A percentile compares a stretch with the other conserved stretches of the same genome.
Conservation (phyloP, 2,888 invertebrate genomes). For the Xestobium rufovillosum region DNA sequence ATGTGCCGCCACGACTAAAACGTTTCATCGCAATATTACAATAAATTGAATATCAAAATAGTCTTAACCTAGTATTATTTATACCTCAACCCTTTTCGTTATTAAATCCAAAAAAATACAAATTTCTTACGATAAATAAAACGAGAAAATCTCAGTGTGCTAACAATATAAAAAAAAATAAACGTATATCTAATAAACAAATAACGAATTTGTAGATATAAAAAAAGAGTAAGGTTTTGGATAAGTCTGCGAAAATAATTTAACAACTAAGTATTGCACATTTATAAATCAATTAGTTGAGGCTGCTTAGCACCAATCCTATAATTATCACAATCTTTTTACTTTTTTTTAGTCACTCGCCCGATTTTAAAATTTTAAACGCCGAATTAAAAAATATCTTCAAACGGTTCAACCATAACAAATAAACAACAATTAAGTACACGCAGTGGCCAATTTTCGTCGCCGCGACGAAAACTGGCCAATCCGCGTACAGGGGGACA, state of each 20-base stretch:
- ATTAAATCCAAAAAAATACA: constrained; percentile 19
- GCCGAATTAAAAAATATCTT: neutral
- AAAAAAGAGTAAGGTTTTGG: no score
- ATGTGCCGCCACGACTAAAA: no score
- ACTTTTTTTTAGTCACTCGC: constrained; percentile 22
- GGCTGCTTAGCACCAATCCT: constrained; percentile 44
- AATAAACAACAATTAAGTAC: no score
- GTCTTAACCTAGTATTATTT: constrained; percentile 31
- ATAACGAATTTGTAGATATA: no score
- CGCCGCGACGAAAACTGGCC: no score
- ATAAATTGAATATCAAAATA: constrained; percentile 28
- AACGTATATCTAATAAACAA: no score
- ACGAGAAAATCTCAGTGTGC: no score
- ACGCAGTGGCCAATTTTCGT: no score
- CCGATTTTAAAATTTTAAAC: constrained; percentile 9
- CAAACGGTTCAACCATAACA: no score
- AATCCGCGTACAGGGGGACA: no score
- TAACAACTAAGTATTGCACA: constrained; percentile 44
- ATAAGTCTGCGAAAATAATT: constrained; percentile 19
- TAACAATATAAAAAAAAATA: no score
- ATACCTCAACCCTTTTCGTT: constrained; percentile 31
- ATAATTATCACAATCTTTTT: constrained; percentile 43
- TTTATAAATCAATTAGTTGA: constrained; percentile 27
- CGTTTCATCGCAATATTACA: constrained; percentile 29
- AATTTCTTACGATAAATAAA: no score